Percentiles rank a stretch among this genome's conserved stretches.
Conservation (phyloP, 1,140 invertebrate species). For the Drosophila lacertosa region DNA sequence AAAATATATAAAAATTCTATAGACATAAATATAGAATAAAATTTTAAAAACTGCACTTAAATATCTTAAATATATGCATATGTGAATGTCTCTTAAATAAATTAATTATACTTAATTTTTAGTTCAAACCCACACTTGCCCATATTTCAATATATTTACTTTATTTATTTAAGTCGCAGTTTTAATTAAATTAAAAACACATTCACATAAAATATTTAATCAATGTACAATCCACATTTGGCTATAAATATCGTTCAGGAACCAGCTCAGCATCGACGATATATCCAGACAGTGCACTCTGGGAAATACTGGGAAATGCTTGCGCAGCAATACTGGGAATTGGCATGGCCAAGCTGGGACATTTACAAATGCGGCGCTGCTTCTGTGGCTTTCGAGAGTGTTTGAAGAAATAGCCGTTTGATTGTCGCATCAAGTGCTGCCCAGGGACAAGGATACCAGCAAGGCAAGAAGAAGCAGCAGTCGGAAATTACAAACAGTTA, state of each 20-base stretch:
- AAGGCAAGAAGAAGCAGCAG: background rate
- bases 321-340: conserved; percentile 44
- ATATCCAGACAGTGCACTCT: background rate
- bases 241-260: background rate
- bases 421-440: conserved; percentile 23
- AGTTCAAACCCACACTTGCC: no score
- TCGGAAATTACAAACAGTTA: conserved; percentile 10
- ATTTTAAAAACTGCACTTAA: no score
- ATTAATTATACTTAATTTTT: no score
- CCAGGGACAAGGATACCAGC: conserved; percentile 2
- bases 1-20: no score
- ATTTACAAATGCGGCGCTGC: conserved; percentile 25
- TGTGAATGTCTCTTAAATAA: no score
- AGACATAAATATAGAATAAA: no score
- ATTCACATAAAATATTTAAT: background rate
- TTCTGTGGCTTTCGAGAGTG: background rate
- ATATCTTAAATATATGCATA: no score
- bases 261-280: background rate
- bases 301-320: conserved; percentile 42
- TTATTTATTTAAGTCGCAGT: background rate
- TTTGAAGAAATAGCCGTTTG: conserved; percentile 30
- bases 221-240: no score
- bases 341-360: conserved; percentile 1
- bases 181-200: background rate
- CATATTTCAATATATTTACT: no score